Base-by-base conservation (phyloP, 2,797 vertebrate species). In the Phoeniculus purpureus region DNA sequence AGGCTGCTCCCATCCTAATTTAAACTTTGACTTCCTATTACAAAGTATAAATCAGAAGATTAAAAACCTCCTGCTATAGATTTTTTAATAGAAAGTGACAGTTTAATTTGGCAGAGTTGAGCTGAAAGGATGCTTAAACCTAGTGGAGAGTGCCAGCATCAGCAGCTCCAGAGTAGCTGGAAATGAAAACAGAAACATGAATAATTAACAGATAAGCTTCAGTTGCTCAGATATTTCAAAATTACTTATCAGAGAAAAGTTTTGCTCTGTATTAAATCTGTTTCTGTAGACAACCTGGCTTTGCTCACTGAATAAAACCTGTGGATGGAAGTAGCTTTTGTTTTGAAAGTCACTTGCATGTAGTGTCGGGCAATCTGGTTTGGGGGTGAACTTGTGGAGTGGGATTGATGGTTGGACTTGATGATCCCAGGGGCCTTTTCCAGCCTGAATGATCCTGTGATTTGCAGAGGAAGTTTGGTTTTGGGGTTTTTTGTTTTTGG, bases 21-120 rank as follows among this genome's bases (percentile, higher is more conserved):
- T 96, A 93, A 96, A 96, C 93, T 93, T 95, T 94, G 94, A 93
- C 94, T 94, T 94, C 20, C 66, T 93, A 64, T 93, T 95, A 51
- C 85, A 79, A 90, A 91, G 47, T 87, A 80, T 89, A 91, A 93
- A 96, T 93, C 82, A 93, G 70, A 94, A 90, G 94, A 96, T 95
- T 94, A 95, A 96, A 94, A 95, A 64, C 68, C 40, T 94, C 64
- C 75, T 2, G 2, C 81, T 93, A 89, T 80, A 92, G 94, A 94
- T 93, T 92, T 96, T 97, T 95, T 95, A 96, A 94, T 94, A 91
- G 88, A 85, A 95, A 94, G 81, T 95, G 96, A 93, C 94, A 95
- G 93, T 96, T 96, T 95, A 96, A 96, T 95, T 96, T 96, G 92
- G 89, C 90, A 85, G 81, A 92, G 77, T 93, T 87, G 91, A 92